Evolutionary conservation across 2,797 vertebrate species (phyloP).

Genomic region (Nyctibius grandis): DNA sequence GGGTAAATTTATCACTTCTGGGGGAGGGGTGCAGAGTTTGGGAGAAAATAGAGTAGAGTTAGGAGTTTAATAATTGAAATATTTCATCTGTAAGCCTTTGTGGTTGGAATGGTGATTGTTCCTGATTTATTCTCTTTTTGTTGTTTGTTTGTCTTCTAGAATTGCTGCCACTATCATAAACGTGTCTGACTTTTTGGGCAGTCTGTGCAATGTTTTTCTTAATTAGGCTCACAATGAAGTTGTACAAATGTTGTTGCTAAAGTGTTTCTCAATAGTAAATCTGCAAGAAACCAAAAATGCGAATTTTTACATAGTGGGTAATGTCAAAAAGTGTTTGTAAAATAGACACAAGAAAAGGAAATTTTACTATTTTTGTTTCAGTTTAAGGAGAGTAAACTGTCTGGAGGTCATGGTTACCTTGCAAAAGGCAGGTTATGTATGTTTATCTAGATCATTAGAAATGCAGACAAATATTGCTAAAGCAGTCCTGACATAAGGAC

Average conservation of each 20-base stretch:
- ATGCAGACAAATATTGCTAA: not conserved
- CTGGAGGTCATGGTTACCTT: not conserved
- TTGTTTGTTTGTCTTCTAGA: not conserved
- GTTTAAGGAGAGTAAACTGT: not conserved
- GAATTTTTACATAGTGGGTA: not conserved
- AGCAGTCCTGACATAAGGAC: not conserved
- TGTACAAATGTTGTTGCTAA: not conserved
- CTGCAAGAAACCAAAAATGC: not conserved
- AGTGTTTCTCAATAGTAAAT: not conserved
- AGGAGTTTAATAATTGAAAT: constrained; percentile 21
- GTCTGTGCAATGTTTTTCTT: not conserved
- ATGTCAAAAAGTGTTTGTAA: not conserved
- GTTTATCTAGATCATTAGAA: not conserved
- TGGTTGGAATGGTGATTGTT: not conserved
- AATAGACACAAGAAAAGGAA: not conserved
- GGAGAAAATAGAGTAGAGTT: not conserved
- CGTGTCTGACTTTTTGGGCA: not conserved
- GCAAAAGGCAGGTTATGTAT: not conserved
- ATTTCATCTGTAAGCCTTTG: constrained; percentile 21
- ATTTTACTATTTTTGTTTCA: not conserved
- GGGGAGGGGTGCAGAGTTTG: not conserved
- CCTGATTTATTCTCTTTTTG: not conserved
- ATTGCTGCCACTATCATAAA: not conserved
- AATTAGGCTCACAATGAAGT: not conserved
- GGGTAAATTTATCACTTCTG: constrained; percentile 2